Evolutionary conservation across 2,797 vertebrate genomes (phyloP).

Genomic region (Amniataba percoides): DNA sequence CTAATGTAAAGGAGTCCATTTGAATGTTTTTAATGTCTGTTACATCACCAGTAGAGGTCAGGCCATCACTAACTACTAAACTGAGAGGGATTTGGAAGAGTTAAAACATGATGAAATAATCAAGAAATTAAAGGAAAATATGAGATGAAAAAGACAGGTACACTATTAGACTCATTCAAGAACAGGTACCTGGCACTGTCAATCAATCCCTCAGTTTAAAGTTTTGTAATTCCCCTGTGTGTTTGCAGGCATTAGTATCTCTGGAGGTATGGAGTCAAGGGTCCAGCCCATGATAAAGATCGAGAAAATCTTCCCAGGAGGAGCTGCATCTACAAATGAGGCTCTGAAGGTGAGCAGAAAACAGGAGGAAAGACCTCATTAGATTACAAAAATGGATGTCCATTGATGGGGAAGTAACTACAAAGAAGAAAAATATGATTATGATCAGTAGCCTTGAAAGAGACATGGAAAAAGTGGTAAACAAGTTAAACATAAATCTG

Average conservation of each 20-base stretch:
- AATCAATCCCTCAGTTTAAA: not conserved
- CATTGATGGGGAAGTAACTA: not conserved
- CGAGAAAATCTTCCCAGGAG: conserved; percentile 96
- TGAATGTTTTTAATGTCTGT: not conserved
- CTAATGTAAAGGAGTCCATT: not conserved
- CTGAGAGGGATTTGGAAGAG: conserved; percentile 20
- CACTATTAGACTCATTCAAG: too few relatives aligned
- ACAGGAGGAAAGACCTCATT: not conserved
- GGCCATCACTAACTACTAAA: conserved; percentile 45
- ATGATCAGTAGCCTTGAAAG: not conserved
- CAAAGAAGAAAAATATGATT: not conserved
- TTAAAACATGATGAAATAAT: conserved; percentile 3
- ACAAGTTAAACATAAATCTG: not conserved
- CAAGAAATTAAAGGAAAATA: too few relatives aligned
- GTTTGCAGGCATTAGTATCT: conserved; percentile 94
- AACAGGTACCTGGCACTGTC: not conserved
- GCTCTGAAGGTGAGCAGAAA: conserved; percentile 88
- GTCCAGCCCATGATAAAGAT: conserved; percentile 97
- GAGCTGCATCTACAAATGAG: conserved; percentile 92
- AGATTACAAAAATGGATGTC: not conserved
- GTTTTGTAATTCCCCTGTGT: conserved; percentile 18
- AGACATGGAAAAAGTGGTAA: not conserved
- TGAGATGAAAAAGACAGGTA: not conserved
- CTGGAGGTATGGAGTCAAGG: conserved; percentile 94
- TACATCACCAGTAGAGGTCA: conserved; percentile 72